Base-by-base conservation (phyloP, 2,113 vertebrate species). In the Pseudopodoces humilis region DNA sequence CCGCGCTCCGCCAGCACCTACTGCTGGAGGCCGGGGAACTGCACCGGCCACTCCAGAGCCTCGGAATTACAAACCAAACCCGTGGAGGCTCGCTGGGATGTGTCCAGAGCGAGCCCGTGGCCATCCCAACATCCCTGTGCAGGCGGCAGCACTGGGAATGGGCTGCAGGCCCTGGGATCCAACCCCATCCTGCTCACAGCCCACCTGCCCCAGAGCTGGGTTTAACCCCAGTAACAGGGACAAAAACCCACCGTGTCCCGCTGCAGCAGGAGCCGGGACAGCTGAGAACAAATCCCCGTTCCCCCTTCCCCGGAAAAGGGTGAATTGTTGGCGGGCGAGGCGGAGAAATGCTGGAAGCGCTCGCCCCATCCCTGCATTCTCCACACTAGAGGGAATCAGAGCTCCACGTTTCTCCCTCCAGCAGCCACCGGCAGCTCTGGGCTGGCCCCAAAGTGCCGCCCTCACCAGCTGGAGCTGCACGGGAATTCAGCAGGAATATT, bases 361-460 rank as follows among this genome's bases (percentile, higher is more conserved):
- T 24, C 7, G 15, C 33, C 41, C 77, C 60, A 12, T 10, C 35
- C 83, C 81, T 2, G 49, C 89, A 1, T 84, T 96, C 79, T 52
- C 55, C 83, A 91, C 98, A 52, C 95, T 90, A 97, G 98, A 87
- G 88, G 98, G 97, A 96, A 95, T 94, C 96, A 97, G 81, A 63
- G 94, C 94, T 96, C 94, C 95, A 88, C 71, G 0, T 7, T 84
- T 74, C 68, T 75, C 27, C 67, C 64, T 87, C 9, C 1, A 62
- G 76, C 85, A 39, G 78, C 56, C 82, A 11, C 46, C 0, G 10
- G 39, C 16, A 55, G 82, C 78, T 76, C 70, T 0, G 58, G 47
- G 37, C 71, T 6, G 49, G n/a, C 50, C 46, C 49, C 4, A 4
- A 63, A 47, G 13, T 1, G 30, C 87, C 0, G 0, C 31, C 15